A percentile compares a stretch with the other conserved stretches of the same genome.
Evolutionary conservation across 1,140 invertebrate species (phyloP).

Genomic region (Neodiprion fabricii): DNA sequence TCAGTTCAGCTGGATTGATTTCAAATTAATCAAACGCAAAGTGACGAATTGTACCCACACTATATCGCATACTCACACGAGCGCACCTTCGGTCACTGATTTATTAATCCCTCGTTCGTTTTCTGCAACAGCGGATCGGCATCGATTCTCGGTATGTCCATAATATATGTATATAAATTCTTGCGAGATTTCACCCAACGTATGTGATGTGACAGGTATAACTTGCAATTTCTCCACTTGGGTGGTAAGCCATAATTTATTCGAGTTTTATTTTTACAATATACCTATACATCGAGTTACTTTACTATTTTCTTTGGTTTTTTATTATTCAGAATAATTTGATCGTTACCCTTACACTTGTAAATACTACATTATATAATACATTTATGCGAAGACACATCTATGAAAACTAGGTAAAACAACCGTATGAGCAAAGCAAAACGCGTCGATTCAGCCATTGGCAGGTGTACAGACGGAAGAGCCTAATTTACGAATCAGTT

Average conservation of each 20-base stretch:
- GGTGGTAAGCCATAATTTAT: neutral
- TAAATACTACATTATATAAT: neutral
- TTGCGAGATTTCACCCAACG: no score
- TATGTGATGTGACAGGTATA: neutral
- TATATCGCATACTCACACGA: neutral
- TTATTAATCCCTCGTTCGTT: constrained; percentile 2
- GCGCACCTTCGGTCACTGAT: neutral
- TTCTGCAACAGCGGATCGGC: neutral
- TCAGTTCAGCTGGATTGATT: neutral
- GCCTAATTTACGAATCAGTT: neutral
- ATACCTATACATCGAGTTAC: no score
- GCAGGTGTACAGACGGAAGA: neutral
- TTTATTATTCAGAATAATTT: no score
- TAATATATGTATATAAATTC: no score
- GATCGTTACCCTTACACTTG: no score
- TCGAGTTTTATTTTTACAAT: constrained; percentile 6
- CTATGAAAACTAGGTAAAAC: neutral
- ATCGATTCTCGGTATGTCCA: neutral
- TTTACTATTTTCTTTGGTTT: no score
- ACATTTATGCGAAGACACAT: neutral
- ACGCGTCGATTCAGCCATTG: neutral
- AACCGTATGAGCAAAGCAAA: neutral
- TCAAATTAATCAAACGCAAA: constrained; percentile 1
- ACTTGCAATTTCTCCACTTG: neutral
- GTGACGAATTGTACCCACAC: neutral